Base-by-base conservation (phyloP, 2,888 invertebrate genomes). In the Empis stercorea region DNA sequence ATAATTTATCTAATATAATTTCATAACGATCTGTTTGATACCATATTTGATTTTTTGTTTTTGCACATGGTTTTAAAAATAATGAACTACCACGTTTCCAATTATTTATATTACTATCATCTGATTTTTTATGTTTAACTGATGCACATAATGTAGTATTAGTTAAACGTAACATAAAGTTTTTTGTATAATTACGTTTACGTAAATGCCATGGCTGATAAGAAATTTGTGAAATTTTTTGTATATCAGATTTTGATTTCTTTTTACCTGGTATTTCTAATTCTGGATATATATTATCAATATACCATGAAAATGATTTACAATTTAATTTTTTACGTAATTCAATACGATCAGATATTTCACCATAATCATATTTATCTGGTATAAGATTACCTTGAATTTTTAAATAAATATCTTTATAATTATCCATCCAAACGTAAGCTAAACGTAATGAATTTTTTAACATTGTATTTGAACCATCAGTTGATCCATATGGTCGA, bases 361-460 rank as follows among this genome's bases (percentile, higher is more conserved):
- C 87, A 0, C 96, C 97, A 54, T 79, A 84, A 38, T 76, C 68
- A 10, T 79, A 65, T 27, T 74, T 67, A 17, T 75, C 74, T 0
- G 75, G 74, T 3, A 78, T 6, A 58, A 45, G 15, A 57, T 57
- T 44, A 63, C 61, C 42, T 64, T 62, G n/a, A 61, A 59, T 46
- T 10, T 27, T 20, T 27, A 40, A 27, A 27, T 10, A 13, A 17
- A 10, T 27, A 44, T 54, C 56, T 47, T 65, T 68, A 43, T 59
- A 97, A 41, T 92, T 84, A 62, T 97, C 97, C 85, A 99, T 82
- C 97, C 97, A 99, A 0, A 97, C 96, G 58, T 86, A 76, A 0
- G 95, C 97, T 55, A 95, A 81, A 5, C 97, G 75, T 58, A 96
- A 73, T 0, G 95, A 94, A 70, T 99, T 99, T 53, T 81, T 79